Base-by-base conservation (phyloP, 1,140 invertebrate species). In the Drosophila sproati region DNA sequence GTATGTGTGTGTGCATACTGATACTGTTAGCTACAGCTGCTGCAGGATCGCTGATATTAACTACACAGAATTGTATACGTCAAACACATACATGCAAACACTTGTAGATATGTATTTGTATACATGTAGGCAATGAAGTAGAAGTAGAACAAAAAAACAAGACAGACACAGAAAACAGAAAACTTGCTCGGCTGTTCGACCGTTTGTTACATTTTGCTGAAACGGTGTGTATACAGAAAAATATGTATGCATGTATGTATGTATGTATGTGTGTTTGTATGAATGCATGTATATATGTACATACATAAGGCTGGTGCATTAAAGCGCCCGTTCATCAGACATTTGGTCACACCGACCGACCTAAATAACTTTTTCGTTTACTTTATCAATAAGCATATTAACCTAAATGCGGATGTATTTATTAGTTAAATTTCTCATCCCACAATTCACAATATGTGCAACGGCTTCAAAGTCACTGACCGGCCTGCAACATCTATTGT, bases 341-440 rank as follows among this genome's bases (percentile, higher is more conserved):
- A 79, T 78, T 78, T 78, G 81, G 78, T 81, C 78, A 81, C 74
- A 86, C 61, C 78, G 83, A 86, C 61, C 78, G 83, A 86, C 82
- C 83, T 82, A 82, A 86, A 87, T 86, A 82, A 67, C 60, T 59
- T 54, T 62, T 71, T 78, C 78, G 82, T 70, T 87, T 76, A 87
- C 76, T 67, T 87, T 87, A 86, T 87, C 82, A 78, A 87, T 74
- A 74, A 74, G 41, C 66, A 70, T 62, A 62, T 57, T 62, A 62
- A 74, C 66, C 62, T 62, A 39, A 43, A 69, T 34, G 47, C 51
- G 37, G 5, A 69, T 61, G 69, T 37, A 52, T 67, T 59, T 41
- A 43, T 29, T 56, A n/a, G 29, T 39, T 70, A 55, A 74, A 70
- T 74, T 70, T 74, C 72, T 57, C 57, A 57, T 60, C 32, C 52